phyloP scores from a whole-genome alignment of 2,113 vertebrate genomes.

The Eolophus roseicapilla region DNA sequence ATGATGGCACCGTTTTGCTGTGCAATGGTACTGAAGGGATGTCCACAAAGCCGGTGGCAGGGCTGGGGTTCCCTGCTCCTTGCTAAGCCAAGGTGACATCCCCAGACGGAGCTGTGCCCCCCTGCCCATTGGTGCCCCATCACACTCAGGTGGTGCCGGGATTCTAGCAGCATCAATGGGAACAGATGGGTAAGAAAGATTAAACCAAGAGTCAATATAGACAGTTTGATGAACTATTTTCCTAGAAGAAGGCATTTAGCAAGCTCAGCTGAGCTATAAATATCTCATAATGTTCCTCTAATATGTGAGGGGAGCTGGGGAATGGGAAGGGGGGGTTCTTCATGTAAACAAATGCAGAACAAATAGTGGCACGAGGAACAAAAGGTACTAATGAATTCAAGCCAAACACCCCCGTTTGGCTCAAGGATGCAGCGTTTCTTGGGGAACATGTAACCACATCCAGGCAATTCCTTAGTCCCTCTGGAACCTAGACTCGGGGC shows the following conservation, averaged over 20 bases:
- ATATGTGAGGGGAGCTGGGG: not conserved
- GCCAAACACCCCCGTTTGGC: not conserved
- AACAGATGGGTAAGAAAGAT: slow-evolving; percentile 20
- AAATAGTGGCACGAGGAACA: not conserved
- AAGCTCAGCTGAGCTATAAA: slow-evolving; percentile 64
- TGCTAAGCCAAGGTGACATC: not conserved
- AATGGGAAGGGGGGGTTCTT: not conserved
- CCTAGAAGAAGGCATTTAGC: slow-evolving; percentile 46
- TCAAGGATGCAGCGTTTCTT: not conserved
- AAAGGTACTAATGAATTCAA: slow-evolving; percentile 25
- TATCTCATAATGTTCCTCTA: slow-evolving; percentile 30
- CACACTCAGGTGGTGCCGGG: not conserved
- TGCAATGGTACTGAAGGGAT: not conserved
- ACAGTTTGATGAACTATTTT: slow-evolving; percentile 52
- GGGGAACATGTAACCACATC: not conserved
- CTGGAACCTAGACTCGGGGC: not conserved
- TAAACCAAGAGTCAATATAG: slow-evolving; percentile 28
- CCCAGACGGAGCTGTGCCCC: fast-evolving
- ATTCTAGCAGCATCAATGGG: not conserved
- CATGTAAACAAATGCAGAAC: slow-evolving; percentile 1
- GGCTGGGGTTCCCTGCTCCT: not conserved
- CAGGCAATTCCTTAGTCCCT: not conserved
- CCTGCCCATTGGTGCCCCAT: fast-evolving
- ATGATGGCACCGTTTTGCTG: not conserved
- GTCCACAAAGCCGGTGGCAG: not conserved